Conservation (phyloP, 1,140 invertebrate genomes). For the silkworm (Bombyx mori) region DNA sequence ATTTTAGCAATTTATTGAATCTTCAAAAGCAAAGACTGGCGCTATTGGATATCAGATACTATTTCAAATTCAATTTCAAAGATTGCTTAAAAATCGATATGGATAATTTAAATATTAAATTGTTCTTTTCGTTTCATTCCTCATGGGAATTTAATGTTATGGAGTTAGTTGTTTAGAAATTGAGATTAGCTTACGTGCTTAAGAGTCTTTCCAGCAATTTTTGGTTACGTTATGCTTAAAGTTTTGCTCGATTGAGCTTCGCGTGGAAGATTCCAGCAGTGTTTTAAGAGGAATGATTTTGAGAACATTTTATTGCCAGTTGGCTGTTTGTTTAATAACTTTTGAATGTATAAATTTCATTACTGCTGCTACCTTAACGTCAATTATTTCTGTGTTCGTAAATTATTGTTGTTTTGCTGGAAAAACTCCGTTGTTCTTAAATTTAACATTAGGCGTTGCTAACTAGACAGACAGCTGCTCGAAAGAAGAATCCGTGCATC, state of each 20-base stretch:
- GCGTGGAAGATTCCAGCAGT: slow-evolving; percentile 3
- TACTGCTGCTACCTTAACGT: slow-evolving; percentile 7
- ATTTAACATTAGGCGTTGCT: slow-evolving; percentile 64
- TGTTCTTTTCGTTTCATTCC: slow-evolving; percentile 68
- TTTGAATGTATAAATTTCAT: not conserved
- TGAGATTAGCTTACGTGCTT: slow-evolving; percentile 59
- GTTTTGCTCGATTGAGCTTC: not conserved
- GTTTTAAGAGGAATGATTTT: not conserved
- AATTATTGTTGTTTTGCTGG: slow-evolving; percentile 28
- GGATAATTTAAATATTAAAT: not conserved
- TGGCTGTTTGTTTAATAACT: not conserved
- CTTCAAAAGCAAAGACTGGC: slow-evolving; percentile 28
- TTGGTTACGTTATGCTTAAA: slow-evolving; percentile 5
- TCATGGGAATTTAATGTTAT: slow-evolving; percentile 61
- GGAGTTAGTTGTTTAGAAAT: slow-evolving; percentile 44
- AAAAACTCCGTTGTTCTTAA: slow-evolving; percentile 50
- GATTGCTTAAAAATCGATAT: slow-evolving; percentile 24
- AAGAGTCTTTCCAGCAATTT: slow-evolving; percentile 50
- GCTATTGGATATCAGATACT: slow-evolving; percentile 63
- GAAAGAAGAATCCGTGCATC: slow-evolving; percentile 69
- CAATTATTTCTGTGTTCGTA: not conserved
- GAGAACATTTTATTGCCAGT: not conserved
- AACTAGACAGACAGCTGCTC: slow-evolving; percentile 69
- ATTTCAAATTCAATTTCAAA: slow-evolving; percentile 31
- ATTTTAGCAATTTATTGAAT: not conserved